A percentile compares a stretch with the other conserved stretches of the same genome.
Conservation (phyloP, 2,888 invertebrate genomes). For the Cataglyphis rosenhaueri region DNA sequence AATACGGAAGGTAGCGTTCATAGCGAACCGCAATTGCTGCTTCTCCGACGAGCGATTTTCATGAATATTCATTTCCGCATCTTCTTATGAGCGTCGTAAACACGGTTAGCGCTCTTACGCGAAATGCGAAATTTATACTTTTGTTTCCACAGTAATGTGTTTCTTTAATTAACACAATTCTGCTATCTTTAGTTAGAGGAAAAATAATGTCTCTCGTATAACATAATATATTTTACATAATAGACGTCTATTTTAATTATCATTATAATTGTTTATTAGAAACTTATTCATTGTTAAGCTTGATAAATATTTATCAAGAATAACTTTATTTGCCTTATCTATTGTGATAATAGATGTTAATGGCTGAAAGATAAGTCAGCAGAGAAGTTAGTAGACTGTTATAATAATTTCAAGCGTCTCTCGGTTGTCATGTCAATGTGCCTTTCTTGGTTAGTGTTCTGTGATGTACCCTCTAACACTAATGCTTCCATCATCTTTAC, state of each 20-base stretch:
- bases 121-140: slow-evolving; percentile 27
- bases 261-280: slow-evolving; percentile 12
- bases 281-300: not conserved
- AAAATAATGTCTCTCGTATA: not conserved
- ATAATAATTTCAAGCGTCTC: slow-evolving; percentile 73
- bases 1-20: slow-evolving; percentile 57
- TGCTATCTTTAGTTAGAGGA: not conserved
- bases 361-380: slow-evolving; percentile 16
- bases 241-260: not conserved
- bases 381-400: slow-evolving; percentile 13
- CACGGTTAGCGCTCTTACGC: slow-evolving; percentile 31
- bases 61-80: slow-evolving; percentile 67
- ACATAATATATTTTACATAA: not conserved
- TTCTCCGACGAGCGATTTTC: slow-evolving; percentile 54
- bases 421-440: slow-evolving; percentile 69
- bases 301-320: slow-evolving; percentile 5
- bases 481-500: slow-evolving; percentile 74
- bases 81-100: slow-evolving; percentile 63
- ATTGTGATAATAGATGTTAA: slow-evolving; percentile 11
- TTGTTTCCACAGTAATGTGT: not conserved
- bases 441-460: slow-evolving; percentile 73
- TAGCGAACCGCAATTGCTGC: slow-evolving; percentile 60
- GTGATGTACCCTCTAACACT: slow-evolving; percentile 74
- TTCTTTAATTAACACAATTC: slow-evolving; percentile 51
- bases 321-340: not conserved